These are phyloP conservation scores for Pseudochaenichthys georgianus DNA, from an alignment of 2,797 vertebrate species.

Conservation along the genomic window DNA sequence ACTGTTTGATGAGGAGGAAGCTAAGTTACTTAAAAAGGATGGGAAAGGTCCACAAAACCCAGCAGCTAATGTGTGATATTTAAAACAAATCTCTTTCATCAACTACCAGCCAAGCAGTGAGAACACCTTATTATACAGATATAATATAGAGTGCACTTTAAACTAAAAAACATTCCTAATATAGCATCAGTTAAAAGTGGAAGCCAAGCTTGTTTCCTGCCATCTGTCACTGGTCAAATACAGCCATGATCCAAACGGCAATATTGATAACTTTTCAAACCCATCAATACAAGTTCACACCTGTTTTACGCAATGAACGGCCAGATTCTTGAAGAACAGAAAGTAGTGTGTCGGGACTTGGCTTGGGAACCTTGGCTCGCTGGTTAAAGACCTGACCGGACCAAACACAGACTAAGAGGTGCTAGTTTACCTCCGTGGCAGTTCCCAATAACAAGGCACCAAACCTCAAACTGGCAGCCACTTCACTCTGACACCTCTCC, in stretches of 20 bases:
- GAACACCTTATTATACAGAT: constrained; percentile 9
- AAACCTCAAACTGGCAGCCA: no score
- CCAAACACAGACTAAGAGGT: no score
- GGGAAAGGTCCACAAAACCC: no score
- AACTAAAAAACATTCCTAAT: neutral
- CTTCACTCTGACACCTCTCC: no score
- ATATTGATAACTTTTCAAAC: neutral
- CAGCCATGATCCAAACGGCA: neutral
- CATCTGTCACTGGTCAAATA: neutral
- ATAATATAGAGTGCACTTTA: neutral
- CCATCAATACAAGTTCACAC: neutral
- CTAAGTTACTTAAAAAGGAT: neutral
- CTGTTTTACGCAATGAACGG: neutral
- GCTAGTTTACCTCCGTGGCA: no score
- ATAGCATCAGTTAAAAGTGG: neutral
- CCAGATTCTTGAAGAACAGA: neutral
- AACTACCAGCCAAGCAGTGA: no score
- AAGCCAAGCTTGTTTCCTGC: neutral
- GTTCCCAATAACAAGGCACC: no score
- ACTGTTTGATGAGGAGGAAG: neutral
- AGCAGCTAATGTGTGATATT: no score
- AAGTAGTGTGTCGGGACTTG: no score
- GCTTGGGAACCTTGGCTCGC: no score
- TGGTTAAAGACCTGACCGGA: no score
- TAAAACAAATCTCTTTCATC: no score